Percentiles rank a stretch among this genome's conserved stretches.
Conservation (phyloP, 2,797 vertebrate species). For the Squalus acanthias region DNA sequence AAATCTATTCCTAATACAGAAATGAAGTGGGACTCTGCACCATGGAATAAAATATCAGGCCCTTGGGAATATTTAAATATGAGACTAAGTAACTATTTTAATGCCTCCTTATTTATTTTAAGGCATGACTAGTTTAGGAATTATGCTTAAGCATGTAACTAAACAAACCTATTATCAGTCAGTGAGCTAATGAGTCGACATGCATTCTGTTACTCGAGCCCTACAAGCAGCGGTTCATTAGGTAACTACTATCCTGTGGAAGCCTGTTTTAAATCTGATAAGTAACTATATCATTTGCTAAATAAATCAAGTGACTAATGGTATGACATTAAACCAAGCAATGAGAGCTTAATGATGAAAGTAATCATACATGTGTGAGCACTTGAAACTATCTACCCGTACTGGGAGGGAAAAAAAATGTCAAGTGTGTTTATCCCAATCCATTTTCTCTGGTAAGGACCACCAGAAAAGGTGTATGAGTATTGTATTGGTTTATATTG, state of each 20-base stretch:
- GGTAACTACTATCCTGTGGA: conserved; percentile 65
- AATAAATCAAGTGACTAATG: conserved; percentile 38
- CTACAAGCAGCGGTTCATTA: conserved; percentile 66
- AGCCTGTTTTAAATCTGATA: conserved; percentile 46
- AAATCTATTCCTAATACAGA: neutral
- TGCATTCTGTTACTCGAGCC: conserved; percentile 67
- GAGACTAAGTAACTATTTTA: conserved; percentile 16
- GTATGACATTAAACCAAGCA: conserved; percentile 35
- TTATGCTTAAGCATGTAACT: conserved; percentile 45
- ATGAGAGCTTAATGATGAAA: conserved; percentile 33
- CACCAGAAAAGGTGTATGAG: neutral
- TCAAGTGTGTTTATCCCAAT: conserved; percentile 2
- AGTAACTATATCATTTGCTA: conserved; percentile 39
- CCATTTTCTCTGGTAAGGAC: neutral
- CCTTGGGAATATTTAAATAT: conserved; percentile 23
- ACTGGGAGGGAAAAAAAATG: neutral
- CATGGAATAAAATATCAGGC: neutral
- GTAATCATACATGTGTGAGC: conserved; percentile 32
- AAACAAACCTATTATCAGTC: conserved; percentile 62
- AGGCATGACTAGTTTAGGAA: conserved; percentile 36
- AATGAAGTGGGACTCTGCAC: neutral
- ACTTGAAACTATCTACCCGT: conserved; percentile 19
- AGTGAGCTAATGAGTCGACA: conserved; percentile 62
- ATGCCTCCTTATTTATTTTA: conserved; percentile 30
- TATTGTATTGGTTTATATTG: neutral